Evolutionary conservation across 1,140 invertebrate species (phyloP).

Genomic region (Stegodyphus dumicola): DNA sequence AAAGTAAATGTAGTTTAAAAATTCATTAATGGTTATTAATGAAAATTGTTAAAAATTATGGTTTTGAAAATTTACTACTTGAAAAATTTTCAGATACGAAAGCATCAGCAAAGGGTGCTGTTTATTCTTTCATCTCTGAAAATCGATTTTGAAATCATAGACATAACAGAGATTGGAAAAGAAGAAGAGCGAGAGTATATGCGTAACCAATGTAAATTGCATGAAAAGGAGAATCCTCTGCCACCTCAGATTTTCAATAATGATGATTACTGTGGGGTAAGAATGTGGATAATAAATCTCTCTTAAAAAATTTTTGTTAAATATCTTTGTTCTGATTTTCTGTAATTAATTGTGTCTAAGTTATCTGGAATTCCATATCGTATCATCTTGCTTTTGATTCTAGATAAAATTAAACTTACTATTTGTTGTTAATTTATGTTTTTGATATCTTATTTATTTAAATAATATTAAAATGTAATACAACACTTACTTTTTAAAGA

Average conservation of each 20-base stretch:
- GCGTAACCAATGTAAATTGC: constrained; percentile 84
- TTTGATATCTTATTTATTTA: too few relatives aligned
- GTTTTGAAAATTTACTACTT: neutral
- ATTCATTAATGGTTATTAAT: neutral
- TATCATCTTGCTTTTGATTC: too few relatives aligned
- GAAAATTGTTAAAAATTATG: neutral
- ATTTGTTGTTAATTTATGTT: too few relatives aligned
- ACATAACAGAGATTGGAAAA: constrained; percentile 91
- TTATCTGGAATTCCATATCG: too few relatives aligned
- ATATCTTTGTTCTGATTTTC: too few relatives aligned
- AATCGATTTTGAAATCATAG: constrained; percentile 87
- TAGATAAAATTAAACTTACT: too few relatives aligned
- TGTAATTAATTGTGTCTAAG: too few relatives aligned
- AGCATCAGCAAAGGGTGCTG: constrained; percentile 88
- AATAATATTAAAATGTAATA: too few relatives aligned
- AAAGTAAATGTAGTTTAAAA: neutral
- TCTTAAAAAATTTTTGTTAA: too few relatives aligned
- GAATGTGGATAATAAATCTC: constrained; percentile 55
- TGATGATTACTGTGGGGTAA: constrained; percentile 91
- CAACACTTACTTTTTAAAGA: too few relatives aligned
- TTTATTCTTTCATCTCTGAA: constrained; percentile 93
- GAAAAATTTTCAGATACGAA: constrained; percentile 82
- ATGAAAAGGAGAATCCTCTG: constrained; percentile 77
- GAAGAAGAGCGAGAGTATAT: constrained; percentile 92
- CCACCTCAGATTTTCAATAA: constrained; percentile 96